Conservation (phyloP, 1,140 invertebrate species). For the Zaprionus kolodkinae region DNA sequence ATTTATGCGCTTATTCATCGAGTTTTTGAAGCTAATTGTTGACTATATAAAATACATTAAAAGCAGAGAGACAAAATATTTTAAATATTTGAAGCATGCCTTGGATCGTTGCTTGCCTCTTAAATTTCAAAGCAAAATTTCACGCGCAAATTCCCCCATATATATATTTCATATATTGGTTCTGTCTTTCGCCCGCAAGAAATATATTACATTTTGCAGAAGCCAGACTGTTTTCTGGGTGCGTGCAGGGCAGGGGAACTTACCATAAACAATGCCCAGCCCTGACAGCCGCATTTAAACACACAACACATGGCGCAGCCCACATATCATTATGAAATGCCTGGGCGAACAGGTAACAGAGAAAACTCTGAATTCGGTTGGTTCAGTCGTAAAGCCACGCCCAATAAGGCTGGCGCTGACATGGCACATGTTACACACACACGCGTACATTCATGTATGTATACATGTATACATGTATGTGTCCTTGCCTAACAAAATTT, state of each 20-base stretch:
- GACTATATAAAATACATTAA: not conserved
- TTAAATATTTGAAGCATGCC: too few relatives aligned
- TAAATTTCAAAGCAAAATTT: not conserved
- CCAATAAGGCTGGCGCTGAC: not conserved
- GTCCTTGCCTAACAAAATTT: conserved; percentile 29
- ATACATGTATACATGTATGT: not conserved
- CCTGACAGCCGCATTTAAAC: conserved; percentile 34
- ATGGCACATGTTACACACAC: not conserved
- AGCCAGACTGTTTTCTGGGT: not conserved
- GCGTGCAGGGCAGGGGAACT: not conserved
- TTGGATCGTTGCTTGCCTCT: too few relatives aligned
- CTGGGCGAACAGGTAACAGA: conserved; percentile 7
- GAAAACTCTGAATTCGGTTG: conserved; percentile 14
- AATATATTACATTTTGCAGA: not conserved
- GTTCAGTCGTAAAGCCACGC: conserved; percentile 25
- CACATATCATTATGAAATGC: conserved; percentile 36
- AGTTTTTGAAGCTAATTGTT: not conserved
- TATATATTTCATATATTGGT: not conserved
- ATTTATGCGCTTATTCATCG: conserved; percentile 9
- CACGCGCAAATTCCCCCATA: not conserved
- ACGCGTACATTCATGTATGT: too few relatives aligned
- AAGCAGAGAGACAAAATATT: not conserved
- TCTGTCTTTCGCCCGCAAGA: not conserved
- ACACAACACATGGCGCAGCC: conserved; percentile 29
- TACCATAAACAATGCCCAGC: conserved; percentile 32